Evolutionary conservation across 2,888 invertebrate genomes (phyloP).

Genomic region (Yponomeuta sedellus): DNA sequence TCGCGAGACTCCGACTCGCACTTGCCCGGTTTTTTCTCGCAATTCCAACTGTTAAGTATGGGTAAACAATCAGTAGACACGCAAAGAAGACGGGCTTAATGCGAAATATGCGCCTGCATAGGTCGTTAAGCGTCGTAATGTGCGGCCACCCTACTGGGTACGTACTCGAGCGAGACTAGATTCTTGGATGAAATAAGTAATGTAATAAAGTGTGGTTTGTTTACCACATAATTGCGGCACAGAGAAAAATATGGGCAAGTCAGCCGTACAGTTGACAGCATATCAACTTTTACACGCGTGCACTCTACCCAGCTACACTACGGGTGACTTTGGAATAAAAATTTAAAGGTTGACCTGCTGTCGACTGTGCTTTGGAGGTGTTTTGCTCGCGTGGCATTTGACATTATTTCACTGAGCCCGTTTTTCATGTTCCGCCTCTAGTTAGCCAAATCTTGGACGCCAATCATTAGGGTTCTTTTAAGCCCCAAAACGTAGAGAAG

Average conservation of each 20-base stretch:
- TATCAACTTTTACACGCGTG: too few species aligned
- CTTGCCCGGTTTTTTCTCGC: constrained; percentile 27
- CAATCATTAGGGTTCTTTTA: background rate
- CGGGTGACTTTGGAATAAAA: too few species aligned
- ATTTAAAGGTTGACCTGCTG: too few species aligned
- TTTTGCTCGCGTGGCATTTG: background rate
- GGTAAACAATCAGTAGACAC: constrained; percentile 18
- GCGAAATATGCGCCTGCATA: constrained; percentile 1
- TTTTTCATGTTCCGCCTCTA: background rate
- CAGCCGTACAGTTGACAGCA: background rate
- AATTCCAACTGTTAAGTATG: constrained; percentile 29
- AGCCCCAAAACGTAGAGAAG: background rate
- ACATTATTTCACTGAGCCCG: background rate
- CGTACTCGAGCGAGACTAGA: constrained; percentile 4
- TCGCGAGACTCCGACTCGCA: too few species aligned
- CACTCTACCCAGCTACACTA: too few species aligned
- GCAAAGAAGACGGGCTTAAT: constrained; percentile 6
- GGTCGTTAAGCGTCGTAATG: constrained; percentile 13
- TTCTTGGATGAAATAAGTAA: background rate
- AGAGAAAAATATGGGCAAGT: background rate
- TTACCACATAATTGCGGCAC: background rate
- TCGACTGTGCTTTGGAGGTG: background rate
- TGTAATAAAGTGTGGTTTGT: background rate
- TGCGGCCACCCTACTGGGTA: constrained; percentile 7
- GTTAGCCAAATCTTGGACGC: background rate